Base-by-base conservation (phyloP, 2,888 invertebrate species). In the Dysmachus trigonus region DNA sequence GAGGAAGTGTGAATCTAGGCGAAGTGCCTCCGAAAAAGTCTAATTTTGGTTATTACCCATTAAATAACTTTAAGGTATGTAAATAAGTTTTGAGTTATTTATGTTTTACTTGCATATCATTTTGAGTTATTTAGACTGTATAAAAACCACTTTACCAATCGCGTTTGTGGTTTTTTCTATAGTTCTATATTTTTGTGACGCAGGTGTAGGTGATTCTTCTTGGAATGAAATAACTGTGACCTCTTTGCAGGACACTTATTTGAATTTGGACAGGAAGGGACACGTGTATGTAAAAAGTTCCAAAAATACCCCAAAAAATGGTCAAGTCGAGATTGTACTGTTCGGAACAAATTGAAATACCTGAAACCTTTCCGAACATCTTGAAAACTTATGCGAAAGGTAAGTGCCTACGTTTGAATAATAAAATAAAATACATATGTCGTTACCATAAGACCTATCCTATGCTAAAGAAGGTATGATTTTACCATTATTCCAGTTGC, bases 321-420 rank as follows among this genome's bases (percentile, higher is more conserved):
- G 83, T 83, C 1, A 35, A 72, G 27, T 72, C 83, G 30, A 41
- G 30, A 38, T 95, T 95, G 93, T 97, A 96, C 93, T 96, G 95
- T 92, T 95, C 96, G 0, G 95, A 97, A 91, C 96, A 97, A 92
- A 96, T 98, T 33, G 94, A 95, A 83, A 95, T 98, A 86, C 97
- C 97, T 0, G 96, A 97, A 0, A 95, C 95, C 88, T 94, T 96
- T 89, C 97, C 97, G 0, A 95, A 95, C 90, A 95, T 98, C 82
- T 92, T 98, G 85, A 96, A 97, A 91, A 95, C 96, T 90, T 98
- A 95, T 90, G 97, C 97, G 72, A 98, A 98, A 93, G 93, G 93
- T 93, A 89, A 72, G 83, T 62, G 41, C 15, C 5, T 73, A 13
- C n/a, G 8, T 73, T 73, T 33, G n/a, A 15, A 33, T 10, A 73